phyloP scores from a whole-genome alignment of 1,140 invertebrate species.

The Epicauta chinensis region DNA sequence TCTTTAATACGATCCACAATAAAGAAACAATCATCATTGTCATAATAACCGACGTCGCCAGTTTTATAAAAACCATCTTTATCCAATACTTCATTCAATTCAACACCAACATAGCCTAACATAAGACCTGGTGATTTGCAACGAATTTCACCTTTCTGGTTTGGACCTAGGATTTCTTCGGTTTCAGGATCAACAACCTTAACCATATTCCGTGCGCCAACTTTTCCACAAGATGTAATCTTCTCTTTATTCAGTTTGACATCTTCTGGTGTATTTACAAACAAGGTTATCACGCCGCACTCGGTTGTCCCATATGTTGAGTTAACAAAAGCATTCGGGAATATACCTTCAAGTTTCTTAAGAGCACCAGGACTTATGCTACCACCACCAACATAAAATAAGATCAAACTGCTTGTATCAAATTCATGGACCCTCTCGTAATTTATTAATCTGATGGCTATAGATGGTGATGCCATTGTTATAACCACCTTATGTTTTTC shows the following conservation, averaged over 20 bases:
- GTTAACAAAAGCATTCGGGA: neutral
- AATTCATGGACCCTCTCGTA: neutral
- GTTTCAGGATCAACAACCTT: constrained; percentile 40
- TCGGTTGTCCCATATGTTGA: neutral
- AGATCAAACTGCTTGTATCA: neutral
- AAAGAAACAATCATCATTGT: constrained; percentile 55
- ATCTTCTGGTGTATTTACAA: neutral
- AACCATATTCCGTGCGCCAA: constrained; percentile 3
- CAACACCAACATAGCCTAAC: constrained; percentile 49
- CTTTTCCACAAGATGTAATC: neutral
- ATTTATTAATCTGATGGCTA: neutral
- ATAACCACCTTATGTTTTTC: constrained; percentile 3
- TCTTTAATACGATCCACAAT: constrained; percentile 65
- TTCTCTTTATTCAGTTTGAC: neutral
- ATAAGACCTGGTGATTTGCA: constrained; percentile 45
- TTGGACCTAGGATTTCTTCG: constrained; percentile 42
- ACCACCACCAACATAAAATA: neutral
- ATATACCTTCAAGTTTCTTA: neutral
- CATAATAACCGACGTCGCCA: constrained; percentile 62
- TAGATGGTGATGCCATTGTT: neutral
- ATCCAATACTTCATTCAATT: constrained; percentile 54
- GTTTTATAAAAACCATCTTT: constrained; percentile 57
- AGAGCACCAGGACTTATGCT: neutral
- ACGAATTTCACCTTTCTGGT: constrained; percentile 51
- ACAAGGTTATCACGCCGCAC: neutral